phyloP scores from a whole-genome alignment of 64 coral and sea anemone genomes.

The Acropora tenuis region DNA sequence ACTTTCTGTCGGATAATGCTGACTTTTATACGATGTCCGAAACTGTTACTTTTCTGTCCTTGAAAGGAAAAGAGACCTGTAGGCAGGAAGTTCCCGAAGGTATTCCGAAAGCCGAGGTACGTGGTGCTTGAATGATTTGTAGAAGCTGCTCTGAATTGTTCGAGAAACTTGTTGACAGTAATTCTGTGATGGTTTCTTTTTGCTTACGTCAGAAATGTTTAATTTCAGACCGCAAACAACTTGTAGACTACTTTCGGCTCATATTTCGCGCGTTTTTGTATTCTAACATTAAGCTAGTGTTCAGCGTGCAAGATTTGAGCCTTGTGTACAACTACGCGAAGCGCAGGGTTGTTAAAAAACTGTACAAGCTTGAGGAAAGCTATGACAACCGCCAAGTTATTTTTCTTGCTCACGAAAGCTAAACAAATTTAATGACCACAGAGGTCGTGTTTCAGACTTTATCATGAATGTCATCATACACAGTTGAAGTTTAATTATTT shows the following conservation, averaged over 20 bases:
- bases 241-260: too few species aligned
- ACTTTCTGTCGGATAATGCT: conserved; percentile 13
- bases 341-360: background rate
- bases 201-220: background rate
- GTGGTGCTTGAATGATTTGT: background rate
- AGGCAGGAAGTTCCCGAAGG: conserved; percentile 15
- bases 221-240: too few species aligned
- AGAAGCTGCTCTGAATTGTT: background rate
- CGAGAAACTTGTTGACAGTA: background rate
- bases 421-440: conserved; percentile 4
- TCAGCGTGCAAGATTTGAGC: background rate
- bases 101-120: conserved; percentile 38
- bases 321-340: background rate
- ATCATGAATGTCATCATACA: background rate
- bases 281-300: background rate
- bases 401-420: background rate
- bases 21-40: conserved; percentile 34
- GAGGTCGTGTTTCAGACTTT: conserved; percentile 10
- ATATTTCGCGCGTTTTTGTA: background rate
- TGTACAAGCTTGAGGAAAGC: background rate
- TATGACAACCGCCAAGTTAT: background rate
- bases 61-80: conserved; percentile 31
- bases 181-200: background rate
- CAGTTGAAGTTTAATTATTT: conserved; percentile 33
- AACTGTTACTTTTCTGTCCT: conserved; percentile 57